Evolutionary conservation across 1,140 invertebrate species (phyloP).

Genomic region (Asbolus verrucosus): DNA sequence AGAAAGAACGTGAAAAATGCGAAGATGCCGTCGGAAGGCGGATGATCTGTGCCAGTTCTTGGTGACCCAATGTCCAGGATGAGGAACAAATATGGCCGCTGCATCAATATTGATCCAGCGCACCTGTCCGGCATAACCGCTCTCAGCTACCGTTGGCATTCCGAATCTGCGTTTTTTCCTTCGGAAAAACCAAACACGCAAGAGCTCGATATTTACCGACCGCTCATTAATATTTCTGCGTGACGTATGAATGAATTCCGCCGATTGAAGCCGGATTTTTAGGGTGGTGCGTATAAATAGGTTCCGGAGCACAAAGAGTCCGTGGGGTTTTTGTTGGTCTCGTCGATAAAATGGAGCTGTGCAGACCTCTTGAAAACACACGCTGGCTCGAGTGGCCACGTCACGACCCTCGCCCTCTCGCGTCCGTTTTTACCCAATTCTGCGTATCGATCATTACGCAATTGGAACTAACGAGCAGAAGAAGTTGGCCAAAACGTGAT

Average conservation of each 20-base stretch:
- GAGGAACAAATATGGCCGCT: conserved; percentile 39
- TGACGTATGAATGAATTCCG: neutral
- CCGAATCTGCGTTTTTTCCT: conserved; percentile 13
- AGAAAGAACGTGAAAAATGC: no score
- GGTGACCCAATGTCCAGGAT: conserved; percentile 13
- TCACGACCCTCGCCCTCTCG: conserved; percentile 46
- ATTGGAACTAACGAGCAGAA: no score
- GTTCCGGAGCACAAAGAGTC: no score
- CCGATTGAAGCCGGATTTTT: neutral
- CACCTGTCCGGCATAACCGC: conserved; percentile 42
- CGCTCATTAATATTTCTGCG: no score
- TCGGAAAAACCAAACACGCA: conserved; percentile 23
- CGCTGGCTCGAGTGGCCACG: conserved; percentile 51
- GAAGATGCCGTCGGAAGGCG: no score
- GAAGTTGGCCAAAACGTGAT: no score
- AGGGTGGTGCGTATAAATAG: no score
- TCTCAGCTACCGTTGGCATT: conserved; percentile 43
- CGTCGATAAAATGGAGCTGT: conserved; percentile 14
- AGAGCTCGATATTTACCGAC: conserved; percentile 4
- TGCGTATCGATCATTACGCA: no score
- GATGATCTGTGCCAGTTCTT: neutral
- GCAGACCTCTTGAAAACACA: conserved; percentile 51
- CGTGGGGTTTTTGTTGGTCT: no score
- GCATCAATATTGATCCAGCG: conserved; percentile 49
- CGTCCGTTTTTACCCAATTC: conserved; percentile 18